phyloP scores from a whole-genome alignment of 2,888 invertebrate genomes.

The Phlogophora meticulosa region DNA sequence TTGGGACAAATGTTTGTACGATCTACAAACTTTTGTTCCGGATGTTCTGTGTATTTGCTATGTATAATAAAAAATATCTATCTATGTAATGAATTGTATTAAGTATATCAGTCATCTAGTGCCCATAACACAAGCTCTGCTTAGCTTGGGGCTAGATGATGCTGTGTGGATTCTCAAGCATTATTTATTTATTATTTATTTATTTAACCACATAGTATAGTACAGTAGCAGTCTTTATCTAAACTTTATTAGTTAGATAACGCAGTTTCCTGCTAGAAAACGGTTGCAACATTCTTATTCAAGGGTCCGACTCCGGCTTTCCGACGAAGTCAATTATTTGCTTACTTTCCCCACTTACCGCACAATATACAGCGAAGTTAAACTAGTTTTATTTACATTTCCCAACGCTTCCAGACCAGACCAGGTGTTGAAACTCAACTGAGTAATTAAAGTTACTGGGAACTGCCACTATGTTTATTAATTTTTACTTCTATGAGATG shows the following conservation, averaged over 20 bases:
- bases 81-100: no score
- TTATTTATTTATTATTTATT: no score
- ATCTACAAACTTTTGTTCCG: no score
- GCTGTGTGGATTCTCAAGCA: no score
- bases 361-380: constrained; percentile 27
- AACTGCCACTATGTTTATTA: constrained; percentile 5
- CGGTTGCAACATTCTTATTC: constrained; percentile 18
- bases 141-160: no score
- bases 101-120: no score
- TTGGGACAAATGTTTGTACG: no score
- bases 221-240: background rate
- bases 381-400: constrained; percentile 61
- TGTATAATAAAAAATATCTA: no score
- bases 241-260: constrained; percentile 1
- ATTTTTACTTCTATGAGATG: constrained; percentile 2
- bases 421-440: constrained; percentile 30
- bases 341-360: constrained; percentile 49
- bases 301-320: constrained; percentile 20
- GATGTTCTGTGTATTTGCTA: no score
- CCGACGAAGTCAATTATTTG: constrained; percentile 45
- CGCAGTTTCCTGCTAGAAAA: constrained; percentile 23
- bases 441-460: constrained; percentile 21
- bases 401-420: constrained; percentile 36
- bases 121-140: no score
- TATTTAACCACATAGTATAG: no score